Evolutionary conservation across 2,888 invertebrate genomes (phyloP).

Genomic region (Aquatica leii): DNA sequence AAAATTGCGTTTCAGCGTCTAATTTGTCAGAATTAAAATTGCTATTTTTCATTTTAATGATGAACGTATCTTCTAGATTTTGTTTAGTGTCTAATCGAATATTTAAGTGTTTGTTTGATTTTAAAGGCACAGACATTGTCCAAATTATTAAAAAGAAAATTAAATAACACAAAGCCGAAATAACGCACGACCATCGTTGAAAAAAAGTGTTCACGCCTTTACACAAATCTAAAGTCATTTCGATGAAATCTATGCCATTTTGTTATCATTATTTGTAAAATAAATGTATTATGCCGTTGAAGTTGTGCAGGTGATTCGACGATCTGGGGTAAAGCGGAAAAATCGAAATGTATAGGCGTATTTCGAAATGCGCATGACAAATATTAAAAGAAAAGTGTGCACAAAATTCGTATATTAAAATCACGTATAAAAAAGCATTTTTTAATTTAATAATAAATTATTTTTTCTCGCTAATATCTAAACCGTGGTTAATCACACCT

Average conservation of each 20-base stretch:
- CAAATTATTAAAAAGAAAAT: slow-evolving; percentile 65
- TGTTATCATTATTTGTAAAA: background rate
- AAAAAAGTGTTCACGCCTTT: slow-evolving; percentile 44
- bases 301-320: no score
- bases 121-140: slow-evolving; percentile 62
- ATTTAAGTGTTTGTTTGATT: slow-evolving; percentile 42
- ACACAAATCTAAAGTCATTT: slow-evolving; percentile 19
- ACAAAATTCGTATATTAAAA: no score
- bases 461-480: slow-evolving; percentile 49
- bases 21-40: slow-evolving; percentile 64
- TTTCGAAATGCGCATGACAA: background rate
- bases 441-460: no score
- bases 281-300: background rate
- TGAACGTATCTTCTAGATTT: slow-evolving; percentile 53
- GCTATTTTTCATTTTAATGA: slow-evolving; percentile 60
- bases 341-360: background rate
- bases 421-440: background rate
- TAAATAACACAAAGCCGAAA: slow-evolving; percentile 65
- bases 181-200: slow-evolving; percentile 64
- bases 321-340: no score
- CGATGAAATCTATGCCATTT: background rate
- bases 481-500: slow-evolving; percentile 49
- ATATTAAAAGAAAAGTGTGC: background rate
- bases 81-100: no score
- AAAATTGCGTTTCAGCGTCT: slow-evolving; percentile 58